These are phyloP conservation scores for Andrena cerasifolii DNA, from an alignment of 1,140 invertebrate species.

Conservation along the genomic window DNA sequence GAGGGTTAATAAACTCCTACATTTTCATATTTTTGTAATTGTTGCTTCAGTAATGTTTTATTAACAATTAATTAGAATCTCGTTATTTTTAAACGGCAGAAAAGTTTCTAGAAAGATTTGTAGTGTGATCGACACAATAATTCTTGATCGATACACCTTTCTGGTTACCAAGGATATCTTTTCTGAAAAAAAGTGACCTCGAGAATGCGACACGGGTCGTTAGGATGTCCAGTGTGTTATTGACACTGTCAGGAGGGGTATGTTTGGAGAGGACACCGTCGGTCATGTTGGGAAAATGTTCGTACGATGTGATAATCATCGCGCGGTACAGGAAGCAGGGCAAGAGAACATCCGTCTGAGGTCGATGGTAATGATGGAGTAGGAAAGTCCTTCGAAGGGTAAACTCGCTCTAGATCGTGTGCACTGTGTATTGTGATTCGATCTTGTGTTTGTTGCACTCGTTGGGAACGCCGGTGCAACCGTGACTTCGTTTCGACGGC, in stretches of 20 bases:
- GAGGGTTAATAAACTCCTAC: too few relatives aligned
- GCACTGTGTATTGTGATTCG: not conserved
- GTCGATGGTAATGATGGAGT: not conserved
- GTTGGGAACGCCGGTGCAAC: not conserved
- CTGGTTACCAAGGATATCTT: too few relatives aligned
- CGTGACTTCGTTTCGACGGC: not conserved
- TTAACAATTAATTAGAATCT: too few relatives aligned
- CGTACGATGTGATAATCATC: not conserved
- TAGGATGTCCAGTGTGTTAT: too few relatives aligned
- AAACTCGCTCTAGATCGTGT: not conserved
- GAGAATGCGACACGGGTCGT: too few relatives aligned
- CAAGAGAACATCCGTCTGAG: not conserved
- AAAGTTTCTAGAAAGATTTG: too few relatives aligned
- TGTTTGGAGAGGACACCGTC: not conserved
- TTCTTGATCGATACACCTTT: too few relatives aligned
- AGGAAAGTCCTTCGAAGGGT: not conserved
- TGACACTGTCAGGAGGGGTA: not conserved
- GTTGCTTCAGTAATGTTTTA: too few relatives aligned
- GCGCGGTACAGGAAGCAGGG: not conserved
- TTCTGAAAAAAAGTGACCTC: too few relatives aligned
- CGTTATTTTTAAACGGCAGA: too few relatives aligned
- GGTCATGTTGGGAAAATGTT: not conserved
- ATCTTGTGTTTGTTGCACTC: conserved; percentile 18
- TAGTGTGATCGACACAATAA: too few relatives aligned
- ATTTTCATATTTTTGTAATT: too few relatives aligned